Conservation (phyloP, 2,113 vertebrate species). For the Entosphenus tridentatus region DNA sequence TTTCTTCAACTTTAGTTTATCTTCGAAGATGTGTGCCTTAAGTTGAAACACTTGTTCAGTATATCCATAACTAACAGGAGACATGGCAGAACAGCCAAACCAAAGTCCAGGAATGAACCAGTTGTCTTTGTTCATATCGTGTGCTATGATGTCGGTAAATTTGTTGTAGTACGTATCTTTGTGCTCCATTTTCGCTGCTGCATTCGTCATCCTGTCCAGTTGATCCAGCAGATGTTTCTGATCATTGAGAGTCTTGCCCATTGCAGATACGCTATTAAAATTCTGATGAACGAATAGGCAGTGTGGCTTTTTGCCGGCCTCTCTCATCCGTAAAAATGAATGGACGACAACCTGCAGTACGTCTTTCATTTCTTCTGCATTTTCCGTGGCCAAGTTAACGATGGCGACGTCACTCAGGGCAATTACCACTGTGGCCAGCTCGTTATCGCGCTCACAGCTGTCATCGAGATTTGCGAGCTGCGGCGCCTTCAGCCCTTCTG, state of each 20-base stretch:
- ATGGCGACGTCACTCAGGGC: slow-evolving; percentile 34
- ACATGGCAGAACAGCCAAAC: slow-evolving; percentile 6
- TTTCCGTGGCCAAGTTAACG: slow-evolving; percentile 23
- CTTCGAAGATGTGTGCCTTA: slow-evolving; percentile 20
- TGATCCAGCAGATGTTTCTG: slow-evolving; percentile 21
- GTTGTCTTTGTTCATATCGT: slow-evolving; percentile 3
- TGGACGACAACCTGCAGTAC: slow-evolving; percentile 5
- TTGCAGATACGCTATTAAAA: slow-evolving; percentile 23
- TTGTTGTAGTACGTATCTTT: slow-evolving; percentile 15
- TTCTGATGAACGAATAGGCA: slow-evolving; percentile 40
- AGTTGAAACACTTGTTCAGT: slow-evolving; percentile 20
- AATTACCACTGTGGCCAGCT: slow-evolving; percentile 32
- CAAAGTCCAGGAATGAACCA: slow-evolving; percentile 8
- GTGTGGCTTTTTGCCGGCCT: slow-evolving; percentile 27
- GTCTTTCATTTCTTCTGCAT: slow-evolving; percentile 7
- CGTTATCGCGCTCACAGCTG: slow-evolving; percentile 24
- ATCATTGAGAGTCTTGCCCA: slow-evolving; percentile 26
- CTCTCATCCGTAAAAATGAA: slow-evolving; percentile 9
- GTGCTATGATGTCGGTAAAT: slow-evolving; percentile 7
- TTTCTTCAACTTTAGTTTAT: slow-evolving; percentile 15
- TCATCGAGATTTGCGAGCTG: slow-evolving; percentile 9
- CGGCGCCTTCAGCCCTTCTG: slow-evolving; percentile 13
- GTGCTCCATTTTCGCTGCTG: slow-evolving; percentile 25
- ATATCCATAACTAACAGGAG: slow-evolving; percentile 17
- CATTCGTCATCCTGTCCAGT: slow-evolving; percentile 23